These are phyloP conservation scores for Papilio xuthus DNA, from an alignment of 1,140 invertebrate species.

Conservation along the genomic window DNA sequence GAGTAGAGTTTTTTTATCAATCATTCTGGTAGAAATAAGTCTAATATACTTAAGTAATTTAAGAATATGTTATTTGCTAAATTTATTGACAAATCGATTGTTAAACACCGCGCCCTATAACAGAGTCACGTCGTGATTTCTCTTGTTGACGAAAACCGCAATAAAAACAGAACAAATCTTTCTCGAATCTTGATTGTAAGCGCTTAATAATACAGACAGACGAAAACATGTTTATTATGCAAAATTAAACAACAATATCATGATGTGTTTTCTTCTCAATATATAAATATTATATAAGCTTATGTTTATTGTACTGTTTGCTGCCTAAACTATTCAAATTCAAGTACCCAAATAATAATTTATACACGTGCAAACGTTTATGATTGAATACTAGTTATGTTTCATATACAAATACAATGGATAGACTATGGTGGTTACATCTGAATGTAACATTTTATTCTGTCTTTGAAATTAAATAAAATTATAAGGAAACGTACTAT, in stretches of 20 bases:
- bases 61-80: background rate
- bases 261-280: background rate
- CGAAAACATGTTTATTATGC: background rate
- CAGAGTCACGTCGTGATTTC: background rate
- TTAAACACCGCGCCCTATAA: background rate
- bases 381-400: background rate
- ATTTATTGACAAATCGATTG: conserved; percentile 4
- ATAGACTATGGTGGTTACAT: too few relatives aligned
- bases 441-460: background rate
- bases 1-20: too few relatives aligned
- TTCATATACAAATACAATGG: too few relatives aligned
- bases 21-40: too few relatives aligned
- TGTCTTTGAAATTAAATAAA: too few relatives aligned
- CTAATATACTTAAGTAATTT: too few relatives aligned
- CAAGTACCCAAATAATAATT: background rate
- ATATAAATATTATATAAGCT: background rate
- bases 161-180: conserved; percentile 12
- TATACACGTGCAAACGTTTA: background rate
- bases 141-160: conserved; percentile 3
- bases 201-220: background rate
- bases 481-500: too few relatives aligned
- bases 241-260: conserved; percentile 7
- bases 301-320: background rate
- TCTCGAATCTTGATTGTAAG: background rate
- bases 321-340: background rate